A percentile compares a stretch with the other conserved stretches of the same genome.
Conservation (phyloP, 2,888 invertebrate genomes). For the Dermolepida albohirtum region DNA sequence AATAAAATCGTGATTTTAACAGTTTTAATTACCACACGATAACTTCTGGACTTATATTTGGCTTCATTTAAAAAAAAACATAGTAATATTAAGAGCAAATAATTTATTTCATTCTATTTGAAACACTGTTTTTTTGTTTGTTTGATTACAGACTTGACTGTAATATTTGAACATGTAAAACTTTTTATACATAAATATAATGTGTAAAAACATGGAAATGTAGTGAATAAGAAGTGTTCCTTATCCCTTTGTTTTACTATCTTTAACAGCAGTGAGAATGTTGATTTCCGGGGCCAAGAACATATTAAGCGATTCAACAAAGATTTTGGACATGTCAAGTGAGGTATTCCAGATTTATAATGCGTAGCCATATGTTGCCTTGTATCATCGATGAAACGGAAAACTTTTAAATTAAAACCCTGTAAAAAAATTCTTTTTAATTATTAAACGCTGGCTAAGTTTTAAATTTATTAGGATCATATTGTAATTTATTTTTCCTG, state of each 20-base stretch:
- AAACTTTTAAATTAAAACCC: slow-evolving; percentile 9
- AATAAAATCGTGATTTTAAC: not conserved
- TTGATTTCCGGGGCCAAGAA: slow-evolving; percentile 48
- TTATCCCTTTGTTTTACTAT: slow-evolving; percentile 42
- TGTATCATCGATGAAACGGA: slow-evolving; percentile 25
- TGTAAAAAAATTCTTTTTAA: slow-evolving; percentile 16
- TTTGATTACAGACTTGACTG: slow-evolving; percentile 56
- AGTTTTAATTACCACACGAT: slow-evolving; percentile 14
- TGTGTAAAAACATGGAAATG: slow-evolving; percentile 58
- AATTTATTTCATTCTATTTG: slow-evolving; percentile 52
- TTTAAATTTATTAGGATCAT: slow-evolving; percentile 40
- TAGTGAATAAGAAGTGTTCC: slow-evolving; percentile 50
- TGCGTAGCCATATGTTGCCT: slow-evolving; percentile 31
- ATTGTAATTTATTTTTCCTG: slow-evolving; percentile 48
- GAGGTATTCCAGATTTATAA: slow-evolving; percentile 18
- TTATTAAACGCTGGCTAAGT: slow-evolving; percentile 40
- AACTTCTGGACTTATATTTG: slow-evolving; percentile 30
- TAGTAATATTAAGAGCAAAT: slow-evolving; percentile 46
- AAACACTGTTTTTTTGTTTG: slow-evolving; percentile 47
- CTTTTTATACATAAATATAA: slow-evolving; percentile 64
- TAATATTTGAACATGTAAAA: slow-evolving; percentile 60
- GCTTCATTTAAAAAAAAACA: slow-evolving; percentile 22
- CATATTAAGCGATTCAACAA: not conserved
- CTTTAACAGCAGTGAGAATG: not conserved
- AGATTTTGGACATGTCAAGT: slow-evolving; percentile 7